Evolutionary conservation across 1,140 invertebrate genomes (phyloP), one percentile per base, ranked within the genome.

Genomic region (Anagrus nilaparvatae): DNA sequence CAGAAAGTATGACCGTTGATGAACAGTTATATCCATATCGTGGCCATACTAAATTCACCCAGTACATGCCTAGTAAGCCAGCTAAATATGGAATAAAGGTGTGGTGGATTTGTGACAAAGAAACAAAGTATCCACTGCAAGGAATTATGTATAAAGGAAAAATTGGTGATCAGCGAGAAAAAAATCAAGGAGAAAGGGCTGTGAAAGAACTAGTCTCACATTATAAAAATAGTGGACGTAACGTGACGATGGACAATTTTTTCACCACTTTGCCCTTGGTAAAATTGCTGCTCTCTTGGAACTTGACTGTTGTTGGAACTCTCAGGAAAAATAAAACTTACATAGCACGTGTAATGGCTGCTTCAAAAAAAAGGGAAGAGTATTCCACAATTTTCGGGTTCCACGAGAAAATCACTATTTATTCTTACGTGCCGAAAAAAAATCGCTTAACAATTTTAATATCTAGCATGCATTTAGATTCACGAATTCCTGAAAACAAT

Each of bases 51-150:
- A 48, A 31, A 43, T 66, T 67, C 40, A 56, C 52, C 2, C 59
- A 63, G 35, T 64, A 61, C 43, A 66, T 70, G 29, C 60, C 63
- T 27, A 57, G 55, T 2, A 72, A 70, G 48, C 64, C 63, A 34
- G 53, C 50, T 17, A 68, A 65, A 47, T 73, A 70, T 52, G 69
- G 64, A 4, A 59, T 71, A 34, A 70, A 71, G 52, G 43, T 62
- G 21, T 64, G 51, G 46, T 60, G 52, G 52, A 44, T 55, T 40
- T 60, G 54, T 43, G 52, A 56, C 39, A 48, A 35, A 31, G 48
- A 52, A 44, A 52, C 31, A 44, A 34, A 31, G 24, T 55, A 55
- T 53, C 49, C 47, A 36, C 39, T 52, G 18, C 42, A 47, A 35
- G 48, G 49, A 14, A 40, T 50, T 20, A 43, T 55, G 44, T 59